These are phyloP conservation scores for Platalea minor DNA, from an alignment of 2,797 vertebrate species.

Conservation along the genomic window DNA sequence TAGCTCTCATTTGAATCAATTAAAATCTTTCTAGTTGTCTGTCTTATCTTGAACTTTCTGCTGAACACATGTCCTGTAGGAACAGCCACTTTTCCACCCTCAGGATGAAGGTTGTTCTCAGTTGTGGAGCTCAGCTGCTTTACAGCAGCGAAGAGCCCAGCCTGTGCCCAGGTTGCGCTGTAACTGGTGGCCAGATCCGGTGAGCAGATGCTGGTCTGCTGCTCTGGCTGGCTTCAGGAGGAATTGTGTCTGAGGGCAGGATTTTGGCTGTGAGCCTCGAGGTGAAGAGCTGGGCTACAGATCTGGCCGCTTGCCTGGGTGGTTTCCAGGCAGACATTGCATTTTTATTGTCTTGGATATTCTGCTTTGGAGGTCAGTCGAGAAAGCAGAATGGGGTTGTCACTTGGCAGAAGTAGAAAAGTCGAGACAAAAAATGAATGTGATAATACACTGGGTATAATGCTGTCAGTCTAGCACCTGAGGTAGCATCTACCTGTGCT, in stretches of 20 bases:
- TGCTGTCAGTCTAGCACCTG: not conserved
- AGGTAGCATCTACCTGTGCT: not conserved
- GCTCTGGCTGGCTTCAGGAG: slow-evolving; percentile 3
- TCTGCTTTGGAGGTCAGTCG: slow-evolving; percentile 31
- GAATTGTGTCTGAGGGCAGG: slow-evolving; percentile 38
- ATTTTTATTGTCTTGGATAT: slow-evolving; percentile 60
- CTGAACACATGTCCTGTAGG: not conserved
- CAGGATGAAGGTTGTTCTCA: not conserved
- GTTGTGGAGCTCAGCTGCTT: not conserved
- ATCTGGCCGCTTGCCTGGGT: slow-evolving; percentile 45
- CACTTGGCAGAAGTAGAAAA: slow-evolving; percentile 29
- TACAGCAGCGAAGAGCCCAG: not conserved
- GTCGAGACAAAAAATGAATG: not conserved
- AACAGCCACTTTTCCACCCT: not conserved
- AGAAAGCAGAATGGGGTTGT: slow-evolving; percentile 33
- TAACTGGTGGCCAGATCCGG: not conserved
- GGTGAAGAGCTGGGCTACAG: slow-evolving; percentile 46
- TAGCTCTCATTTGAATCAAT: not conserved
- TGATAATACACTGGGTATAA: not conserved
- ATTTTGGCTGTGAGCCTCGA: slow-evolving; percentile 56
- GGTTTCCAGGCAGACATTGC: slow-evolving; percentile 66
- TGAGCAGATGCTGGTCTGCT: slow-evolving; percentile 17
- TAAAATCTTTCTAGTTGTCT: not conserved
- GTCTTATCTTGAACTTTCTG: not conserved
- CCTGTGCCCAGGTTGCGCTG: not conserved